Evolutionary conservation across 2,888 invertebrate genomes (phyloP), one percentile per base, ranked within the genome.

Genomic region (Zaprionus obscuricornis): DNA sequence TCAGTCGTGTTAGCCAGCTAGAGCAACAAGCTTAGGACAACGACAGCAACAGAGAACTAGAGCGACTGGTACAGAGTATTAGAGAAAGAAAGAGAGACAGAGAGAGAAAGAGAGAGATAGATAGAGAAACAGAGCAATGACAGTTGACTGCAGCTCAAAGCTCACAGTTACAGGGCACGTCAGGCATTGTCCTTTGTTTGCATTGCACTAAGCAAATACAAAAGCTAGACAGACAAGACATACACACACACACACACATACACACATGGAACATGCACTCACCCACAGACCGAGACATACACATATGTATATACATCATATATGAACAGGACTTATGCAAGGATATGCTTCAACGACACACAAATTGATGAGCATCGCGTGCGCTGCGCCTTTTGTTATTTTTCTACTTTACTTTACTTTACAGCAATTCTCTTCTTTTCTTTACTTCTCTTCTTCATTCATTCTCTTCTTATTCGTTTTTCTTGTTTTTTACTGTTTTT

Each of bases 301-400:
- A 29, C 18, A 24, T 16, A 36, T 29, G 16, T 10, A 20, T 29
- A 45, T n/a, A 10, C 5, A 16, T 8, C 24, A 10, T 36, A 16
- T 27, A 33, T 65, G 47, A 47, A 8, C 11, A 49, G 66, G 40
- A 56, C 66, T 68, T 66, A 69, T 50, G 51, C 76, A 78, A 74
- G 60, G 64, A 82, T 72, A 74, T 58, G 55, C 62, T 56, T 40
- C 59, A 63, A 62, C 49, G 59, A 49, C 74, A 81, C 70, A 81
- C 74, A 71, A 79, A 85, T 79, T 85, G 85, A 85, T 79, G 78
- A 78, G 85, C 83, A 70, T 85, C 85, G 78, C 78, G 82, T 82
- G 78, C 34, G 57, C 64, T 62, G 66, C 43, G 66, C 66, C 76
- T 78, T 77, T 81, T 85, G 66, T 82, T 78, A 64, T 78, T 56